These are phyloP conservation scores for Rachycentron canadum DNA, from an alignment of 2,797 vertebrate species.

Conservation along the genomic window DNA sequence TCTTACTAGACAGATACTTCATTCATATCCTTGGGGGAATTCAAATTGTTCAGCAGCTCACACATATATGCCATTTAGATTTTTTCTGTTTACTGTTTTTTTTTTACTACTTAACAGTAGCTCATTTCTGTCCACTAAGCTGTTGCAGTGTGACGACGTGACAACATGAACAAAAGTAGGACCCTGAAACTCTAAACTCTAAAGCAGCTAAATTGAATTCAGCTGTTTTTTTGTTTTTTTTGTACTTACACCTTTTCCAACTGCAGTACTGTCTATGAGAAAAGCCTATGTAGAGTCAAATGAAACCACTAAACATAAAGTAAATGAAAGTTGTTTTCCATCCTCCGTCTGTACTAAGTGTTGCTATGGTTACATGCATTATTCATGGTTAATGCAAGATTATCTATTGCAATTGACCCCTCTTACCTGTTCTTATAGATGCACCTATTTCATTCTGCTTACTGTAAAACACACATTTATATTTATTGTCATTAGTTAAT, in stretches of 20 bases:
- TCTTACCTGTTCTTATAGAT: slow-evolving; percentile 12
- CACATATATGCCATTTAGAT: too few relatives aligned
- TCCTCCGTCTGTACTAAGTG: neutral
- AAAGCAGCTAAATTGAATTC: neutral
- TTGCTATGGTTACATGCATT: slow-evolving; percentile 15
- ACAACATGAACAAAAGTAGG: neutral
- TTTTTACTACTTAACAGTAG: neutral
- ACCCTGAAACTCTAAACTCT: neutral
- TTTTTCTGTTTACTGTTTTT: neutral
- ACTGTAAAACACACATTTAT: neutral
- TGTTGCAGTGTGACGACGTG: neutral
- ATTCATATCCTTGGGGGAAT: too few relatives aligned
- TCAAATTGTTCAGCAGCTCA: too few relatives aligned
- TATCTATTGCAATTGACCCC: slow-evolving; percentile 8
- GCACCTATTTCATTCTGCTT: neutral
- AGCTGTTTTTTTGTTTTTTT: too few relatives aligned
- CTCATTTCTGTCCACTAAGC: neutral
- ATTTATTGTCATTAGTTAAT: slow-evolving; percentile 11
- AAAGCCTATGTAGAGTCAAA: neutral
- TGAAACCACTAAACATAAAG: slow-evolving; percentile 3
- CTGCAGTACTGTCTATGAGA: neutral
- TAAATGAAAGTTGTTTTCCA: neutral
- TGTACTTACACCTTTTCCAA: neutral
- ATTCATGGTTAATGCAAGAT: slow-evolving; percentile 8
- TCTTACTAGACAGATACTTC: too few relatives aligned